These are phyloP conservation scores for Triplophysa siluroides DNA, from an alignment of 2,113 vertebrate genomes.

Conservation along the genomic window DNA sequence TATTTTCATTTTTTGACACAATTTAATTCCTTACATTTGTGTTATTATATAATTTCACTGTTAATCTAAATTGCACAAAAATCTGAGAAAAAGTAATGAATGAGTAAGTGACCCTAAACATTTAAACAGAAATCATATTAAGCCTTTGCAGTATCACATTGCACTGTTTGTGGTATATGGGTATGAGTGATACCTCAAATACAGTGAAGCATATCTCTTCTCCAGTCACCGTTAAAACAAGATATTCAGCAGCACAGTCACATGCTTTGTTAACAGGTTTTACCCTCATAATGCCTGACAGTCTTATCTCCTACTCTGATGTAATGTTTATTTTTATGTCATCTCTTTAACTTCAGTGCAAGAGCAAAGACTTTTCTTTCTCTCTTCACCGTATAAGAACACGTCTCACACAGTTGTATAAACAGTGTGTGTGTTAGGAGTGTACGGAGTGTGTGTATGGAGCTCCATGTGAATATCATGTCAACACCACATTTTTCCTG, in stretches of 20 bases:
- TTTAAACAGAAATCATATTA: too few species aligned
- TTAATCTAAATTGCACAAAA: too few species aligned
- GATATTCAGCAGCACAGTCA: constrained; percentile 10
- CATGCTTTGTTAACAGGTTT: background rate
- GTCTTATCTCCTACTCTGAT: constrained; percentile 13
- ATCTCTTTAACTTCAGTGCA: background rate
- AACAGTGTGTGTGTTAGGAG: constrained; percentile 9
- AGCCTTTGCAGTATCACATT: too few species aligned
- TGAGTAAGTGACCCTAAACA: too few species aligned
- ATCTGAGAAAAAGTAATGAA: too few species aligned
- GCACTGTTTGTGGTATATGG: too few species aligned
- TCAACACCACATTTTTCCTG: constrained; percentile 19
- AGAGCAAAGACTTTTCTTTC: constrained; percentile 11
- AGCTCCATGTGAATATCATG: constrained; percentile 16
- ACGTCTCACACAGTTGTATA: constrained; percentile 30
- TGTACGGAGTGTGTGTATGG: background rate
- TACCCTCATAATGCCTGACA: background rate
- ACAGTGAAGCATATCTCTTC: too few species aligned
- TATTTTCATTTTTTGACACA: too few species aligned
- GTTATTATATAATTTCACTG: too few species aligned
- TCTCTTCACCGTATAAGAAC: constrained; percentile 42
- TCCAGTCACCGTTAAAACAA: background rate
- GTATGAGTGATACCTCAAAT: too few species aligned
- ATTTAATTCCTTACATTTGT: too few species aligned
- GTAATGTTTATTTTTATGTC: constrained; percentile 40